A percentile compares a stretch with the other conserved stretches of the same genome.
Evolutionary conservation across 2,888 invertebrate genomes (phyloP).

Genomic region (Colletes collaris): DNA sequence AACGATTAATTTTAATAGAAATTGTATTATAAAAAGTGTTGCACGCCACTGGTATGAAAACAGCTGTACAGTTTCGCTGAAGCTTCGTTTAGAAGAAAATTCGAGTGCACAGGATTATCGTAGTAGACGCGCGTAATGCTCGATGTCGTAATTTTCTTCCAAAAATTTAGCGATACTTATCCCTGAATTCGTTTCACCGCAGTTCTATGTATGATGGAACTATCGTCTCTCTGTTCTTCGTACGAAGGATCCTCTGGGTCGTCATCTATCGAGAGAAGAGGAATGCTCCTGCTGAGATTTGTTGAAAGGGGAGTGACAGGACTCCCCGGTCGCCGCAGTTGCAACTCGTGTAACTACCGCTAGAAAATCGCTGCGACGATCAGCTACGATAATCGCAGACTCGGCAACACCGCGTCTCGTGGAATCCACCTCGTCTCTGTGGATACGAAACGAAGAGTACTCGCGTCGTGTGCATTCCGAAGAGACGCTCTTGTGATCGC

Average conservation of each 20-base stretch:
- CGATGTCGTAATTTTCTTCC: slow-evolving; percentile 31
- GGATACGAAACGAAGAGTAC: slow-evolving; percentile 55
- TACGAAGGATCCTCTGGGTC: slow-evolving; percentile 74
- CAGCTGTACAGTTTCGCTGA: neutral
- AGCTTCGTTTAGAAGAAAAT: no score
- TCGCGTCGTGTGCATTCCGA: slow-evolving; percentile 71
- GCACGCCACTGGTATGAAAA: no score
- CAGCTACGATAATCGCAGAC: slow-evolving; percentile 72
- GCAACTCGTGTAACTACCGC: slow-evolving; percentile 12
- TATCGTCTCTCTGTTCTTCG: slow-evolving; percentile 59
- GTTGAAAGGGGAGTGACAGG: slow-evolving; percentile 75
- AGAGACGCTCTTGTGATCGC: slow-evolving; percentile 75
- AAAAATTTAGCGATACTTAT: slow-evolving; percentile 31
- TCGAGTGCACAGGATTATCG: slow-evolving; percentile 15
- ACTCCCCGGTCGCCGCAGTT: slow-evolving; percentile 52
- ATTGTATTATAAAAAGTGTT: no score
- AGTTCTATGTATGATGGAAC: slow-evolving; percentile 64
- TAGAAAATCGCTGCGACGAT: slow-evolving; percentile 60
- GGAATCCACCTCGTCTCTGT: slow-evolving; percentile 53
- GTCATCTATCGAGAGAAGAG: slow-evolving; percentile 76
- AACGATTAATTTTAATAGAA: no score
- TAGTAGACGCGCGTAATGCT: slow-evolving; percentile 7
- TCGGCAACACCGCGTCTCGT: slow-evolving; percentile 50
- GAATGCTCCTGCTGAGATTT: slow-evolving; percentile 81
- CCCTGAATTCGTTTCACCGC: slow-evolving; percentile 50